A percentile compares a stretch with the other conserved stretches of the same genome.
Evolutionary conservation across 2,113 vertebrate genomes (phyloP).

Genomic region (Dromaius novaehollandiae): DNA sequence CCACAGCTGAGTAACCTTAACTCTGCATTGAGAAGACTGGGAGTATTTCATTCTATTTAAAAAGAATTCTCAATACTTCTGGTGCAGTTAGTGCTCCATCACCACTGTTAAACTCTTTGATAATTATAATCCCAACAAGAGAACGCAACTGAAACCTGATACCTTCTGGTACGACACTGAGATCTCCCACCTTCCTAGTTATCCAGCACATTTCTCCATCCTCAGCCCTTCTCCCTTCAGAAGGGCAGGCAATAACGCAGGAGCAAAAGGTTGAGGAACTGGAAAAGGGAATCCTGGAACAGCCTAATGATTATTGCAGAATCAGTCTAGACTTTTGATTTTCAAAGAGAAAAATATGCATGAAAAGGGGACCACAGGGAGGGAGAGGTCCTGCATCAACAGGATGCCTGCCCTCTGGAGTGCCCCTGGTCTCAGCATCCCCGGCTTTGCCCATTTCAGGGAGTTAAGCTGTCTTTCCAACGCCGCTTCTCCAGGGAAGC

Average conservation of each 20-base stretch:
- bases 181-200: background rate
- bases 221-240: background rate
- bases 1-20: background rate
- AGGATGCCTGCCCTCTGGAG: background rate
- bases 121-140: background rate
- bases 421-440: background rate
- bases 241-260: background rate
- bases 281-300: background rate
- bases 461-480: background rate
- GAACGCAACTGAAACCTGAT: background rate
- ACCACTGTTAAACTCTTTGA: background rate
- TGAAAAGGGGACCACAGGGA: background rate
- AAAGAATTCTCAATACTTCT: background rate
- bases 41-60: background rate
- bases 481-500: background rate
- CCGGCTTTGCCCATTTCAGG: background rate
- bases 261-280: background rate
- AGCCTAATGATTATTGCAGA: background rate
- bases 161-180: background rate
- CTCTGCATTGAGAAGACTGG: background rate
- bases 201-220: background rate
- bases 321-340: background rate
- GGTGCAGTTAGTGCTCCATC: background rate
- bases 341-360: rapidly evolving
- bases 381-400: background rate